A percentile compares a stretch with the other conserved stretches of the same genome.
Evolutionary conservation across 2,797 vertebrate species (phyloP).

Genomic region (Tympanoctomys barrerae): DNA sequence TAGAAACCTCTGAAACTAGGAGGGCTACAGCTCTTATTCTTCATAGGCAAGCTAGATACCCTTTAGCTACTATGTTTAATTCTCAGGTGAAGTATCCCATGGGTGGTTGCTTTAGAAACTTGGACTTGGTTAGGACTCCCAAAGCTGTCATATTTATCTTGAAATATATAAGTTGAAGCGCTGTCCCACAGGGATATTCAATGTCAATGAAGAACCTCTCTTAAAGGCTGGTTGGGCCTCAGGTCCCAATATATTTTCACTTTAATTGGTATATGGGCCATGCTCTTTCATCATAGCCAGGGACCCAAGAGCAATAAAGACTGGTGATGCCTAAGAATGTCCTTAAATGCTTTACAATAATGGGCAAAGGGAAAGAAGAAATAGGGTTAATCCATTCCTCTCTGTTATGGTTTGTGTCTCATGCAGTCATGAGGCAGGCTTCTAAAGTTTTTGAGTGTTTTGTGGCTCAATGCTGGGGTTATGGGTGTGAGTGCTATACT

Average conservation of each 20-base stretch:
- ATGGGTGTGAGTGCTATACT: too few species aligned
- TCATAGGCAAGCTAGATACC: not conserved
- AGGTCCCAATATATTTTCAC: not conserved
- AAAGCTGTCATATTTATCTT: not conserved
- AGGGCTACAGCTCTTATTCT: not conserved
- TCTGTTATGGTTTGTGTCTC: too few species aligned
- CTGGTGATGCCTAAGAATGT: not conserved
- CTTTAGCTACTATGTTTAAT: not conserved
- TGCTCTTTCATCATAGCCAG: not conserved
- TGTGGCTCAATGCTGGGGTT: too few species aligned
- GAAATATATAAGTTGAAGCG: not conserved
- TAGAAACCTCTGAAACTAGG: not conserved
- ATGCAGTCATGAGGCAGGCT: too few species aligned
- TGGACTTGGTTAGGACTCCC: not conserved
- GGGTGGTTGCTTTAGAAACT: not conserved
- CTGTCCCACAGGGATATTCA: not conserved
- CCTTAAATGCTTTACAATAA: too few species aligned
- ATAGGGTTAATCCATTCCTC: too few species aligned
- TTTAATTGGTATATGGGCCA: not conserved
- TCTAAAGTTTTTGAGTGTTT: too few species aligned
- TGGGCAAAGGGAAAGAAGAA: too few species aligned
- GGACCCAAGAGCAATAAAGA: not conserved
- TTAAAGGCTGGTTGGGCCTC: not conserved
- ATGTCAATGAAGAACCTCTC: not conserved
- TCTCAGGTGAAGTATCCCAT: not conserved